Percentiles rank a stretch among this genome's conserved stretches.
phyloP scores from a whole-genome alignment of 2,797 vertebrate genomes.

The Propithecus perrieri region DNA sequence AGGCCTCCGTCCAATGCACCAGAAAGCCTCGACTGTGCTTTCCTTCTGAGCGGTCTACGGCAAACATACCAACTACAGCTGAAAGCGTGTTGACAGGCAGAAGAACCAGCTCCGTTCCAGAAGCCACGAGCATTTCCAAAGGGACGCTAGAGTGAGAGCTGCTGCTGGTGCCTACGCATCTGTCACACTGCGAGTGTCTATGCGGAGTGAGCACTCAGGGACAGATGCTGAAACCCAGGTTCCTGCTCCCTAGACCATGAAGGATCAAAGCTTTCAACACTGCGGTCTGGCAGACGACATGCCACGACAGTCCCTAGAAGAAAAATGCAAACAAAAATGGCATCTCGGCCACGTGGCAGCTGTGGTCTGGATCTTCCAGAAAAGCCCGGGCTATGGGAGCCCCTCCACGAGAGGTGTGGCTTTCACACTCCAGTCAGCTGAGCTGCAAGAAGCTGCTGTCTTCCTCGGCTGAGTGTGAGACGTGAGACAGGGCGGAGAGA shows the following conservation, averaged over 20 bases:
- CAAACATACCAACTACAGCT: constrained; percentile 79
- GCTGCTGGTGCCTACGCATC: constrained; percentile 88
- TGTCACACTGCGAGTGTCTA: constrained; percentile 83
- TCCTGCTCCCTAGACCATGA: constrained; percentile 90
- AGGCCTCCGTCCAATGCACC: constrained; percentile 93
- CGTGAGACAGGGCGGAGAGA: background rate
- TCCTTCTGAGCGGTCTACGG: constrained; percentile 90
- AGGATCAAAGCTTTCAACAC: constrained; percentile 70
- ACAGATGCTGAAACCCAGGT: constrained; percentile 82
- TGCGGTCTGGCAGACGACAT: background rate
- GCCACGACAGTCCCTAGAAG: background rate
- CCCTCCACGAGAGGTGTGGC: background rate
- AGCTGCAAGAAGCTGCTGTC: background rate
- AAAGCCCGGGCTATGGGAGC: background rate
- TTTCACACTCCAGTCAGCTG: background rate
- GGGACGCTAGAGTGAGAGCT: constrained; percentile 91
- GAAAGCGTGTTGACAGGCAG: constrained; percentile 86
- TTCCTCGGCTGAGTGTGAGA: background rate
- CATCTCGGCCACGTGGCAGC: background rate
- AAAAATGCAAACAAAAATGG: background rate
- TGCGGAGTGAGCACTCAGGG: constrained; percentile 78
- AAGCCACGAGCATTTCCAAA: constrained; percentile 90
- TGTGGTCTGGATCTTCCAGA: background rate
- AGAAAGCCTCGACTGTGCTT: constrained; percentile 92
- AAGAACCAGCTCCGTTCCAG: constrained; percentile 83